These are phyloP conservation scores for Arenaria interpres DNA, from an alignment of 2,113 vertebrate genomes.

Conservation along the genomic window DNA sequence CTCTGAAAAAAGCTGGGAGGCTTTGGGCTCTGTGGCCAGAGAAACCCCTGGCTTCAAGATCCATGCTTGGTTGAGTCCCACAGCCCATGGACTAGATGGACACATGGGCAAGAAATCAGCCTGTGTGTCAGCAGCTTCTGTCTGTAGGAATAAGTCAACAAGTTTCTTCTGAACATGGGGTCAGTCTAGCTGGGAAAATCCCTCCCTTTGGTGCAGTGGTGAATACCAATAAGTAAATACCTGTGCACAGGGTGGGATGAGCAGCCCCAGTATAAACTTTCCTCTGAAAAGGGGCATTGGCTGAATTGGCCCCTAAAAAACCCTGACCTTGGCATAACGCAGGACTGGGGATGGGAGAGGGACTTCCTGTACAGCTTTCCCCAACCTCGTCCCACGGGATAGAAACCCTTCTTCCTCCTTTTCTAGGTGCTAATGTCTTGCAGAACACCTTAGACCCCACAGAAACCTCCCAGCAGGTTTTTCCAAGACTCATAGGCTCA, in stretches of 20 bases:
- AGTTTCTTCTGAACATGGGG: background rate
- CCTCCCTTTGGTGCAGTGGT: background rate
- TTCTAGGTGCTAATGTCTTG: background rate
- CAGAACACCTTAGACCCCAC: background rate
- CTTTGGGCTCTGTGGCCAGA: background rate
- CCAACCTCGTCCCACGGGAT: background rate
- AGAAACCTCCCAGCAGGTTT: background rate
- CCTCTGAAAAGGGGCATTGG: background rate
- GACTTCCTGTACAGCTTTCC: background rate
- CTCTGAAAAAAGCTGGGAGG: background rate
- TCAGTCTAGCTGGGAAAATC: background rate
- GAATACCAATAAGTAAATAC: background rate
- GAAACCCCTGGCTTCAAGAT: background rate
- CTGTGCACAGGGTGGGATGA: background rate
- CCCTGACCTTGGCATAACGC: background rate
- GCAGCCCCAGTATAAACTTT: background rate
- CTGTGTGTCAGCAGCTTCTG: background rate
- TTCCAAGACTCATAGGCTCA: background rate
- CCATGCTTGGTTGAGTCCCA: background rate
- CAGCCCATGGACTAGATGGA: background rate
- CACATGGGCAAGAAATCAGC: background rate
- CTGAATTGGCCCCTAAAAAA: background rate
- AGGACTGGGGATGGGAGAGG: background rate
- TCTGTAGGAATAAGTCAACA: background rate
- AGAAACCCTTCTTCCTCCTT: background rate